A percentile compares a stretch with the other conserved stretches of the same genome.
Conservation (phyloP, 2,797 vertebrate species). For the Microctenopoma lineatum region DNA sequence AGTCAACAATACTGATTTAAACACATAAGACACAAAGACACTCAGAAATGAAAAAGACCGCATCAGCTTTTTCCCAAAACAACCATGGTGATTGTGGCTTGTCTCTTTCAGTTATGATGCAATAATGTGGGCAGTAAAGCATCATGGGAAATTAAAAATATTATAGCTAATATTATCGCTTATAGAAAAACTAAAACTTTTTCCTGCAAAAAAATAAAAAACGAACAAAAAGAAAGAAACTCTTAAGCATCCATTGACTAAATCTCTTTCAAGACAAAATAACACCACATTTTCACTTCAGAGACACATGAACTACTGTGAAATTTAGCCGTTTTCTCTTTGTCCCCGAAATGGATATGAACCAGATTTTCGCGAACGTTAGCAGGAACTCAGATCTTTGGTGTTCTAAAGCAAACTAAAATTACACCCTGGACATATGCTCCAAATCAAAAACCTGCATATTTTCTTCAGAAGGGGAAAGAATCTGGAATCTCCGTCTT, state of each 20-base stretch:
- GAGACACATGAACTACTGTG: neutral
- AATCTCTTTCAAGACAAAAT: too few species aligned
- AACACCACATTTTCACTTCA: neutral
- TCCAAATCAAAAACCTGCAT: neutral
- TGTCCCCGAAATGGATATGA: neutral
- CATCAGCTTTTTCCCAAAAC: constrained; percentile 12
- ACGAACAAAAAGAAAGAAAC: neutral
- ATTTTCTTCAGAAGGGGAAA: neutral
- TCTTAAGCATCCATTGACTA: constrained; percentile 1
- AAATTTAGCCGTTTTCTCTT: neutral
- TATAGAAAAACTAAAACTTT: neutral
- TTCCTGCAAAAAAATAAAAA: neutral
- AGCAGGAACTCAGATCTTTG: constrained; percentile 90
- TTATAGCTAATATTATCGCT: neutral
- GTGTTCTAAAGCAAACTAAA: constrained; percentile 88
- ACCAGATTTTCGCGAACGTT: constrained; percentile 23
- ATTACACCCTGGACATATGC: neutral
- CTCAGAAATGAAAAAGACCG: neutral
- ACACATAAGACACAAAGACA: constrained; percentile 40
- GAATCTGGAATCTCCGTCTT: too few species aligned
- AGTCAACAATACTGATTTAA: constrained; percentile 58
- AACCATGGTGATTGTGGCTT: neutral
- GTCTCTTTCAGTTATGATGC: neutral
- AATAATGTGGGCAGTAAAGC: constrained; percentile 40
- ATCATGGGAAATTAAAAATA: constrained; percentile 50